Base-by-base conservation (phyloP, 2,797 vertebrate genomes). In the Dendrocincla fuliginosa region DNA sequence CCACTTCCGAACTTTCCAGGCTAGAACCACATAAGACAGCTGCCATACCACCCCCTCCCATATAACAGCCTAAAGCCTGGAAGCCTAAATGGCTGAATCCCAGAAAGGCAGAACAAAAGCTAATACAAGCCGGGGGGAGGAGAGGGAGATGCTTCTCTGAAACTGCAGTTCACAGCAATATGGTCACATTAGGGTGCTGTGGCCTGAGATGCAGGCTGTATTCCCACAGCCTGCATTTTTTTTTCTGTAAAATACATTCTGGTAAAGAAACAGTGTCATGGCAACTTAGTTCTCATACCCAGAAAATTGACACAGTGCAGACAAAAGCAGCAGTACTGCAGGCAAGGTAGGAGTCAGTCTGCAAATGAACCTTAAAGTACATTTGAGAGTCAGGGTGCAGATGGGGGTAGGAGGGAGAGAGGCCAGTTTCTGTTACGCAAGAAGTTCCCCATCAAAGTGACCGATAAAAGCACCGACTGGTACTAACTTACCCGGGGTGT, bases 1-100 rank as follows among this genome's bases (percentile, higher is more conserved):
- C 78, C 89, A 84, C 92, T 96, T 97, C 89, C 22, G 3, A 94
- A 90, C 92, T 94, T 94, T 82, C 88, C 70, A 93, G 94, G 83
- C 69, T 41, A 75, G 95, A 95, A 86, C 7, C 27, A 14, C 87
- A 82, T 75, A 70, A 96, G 39, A 89, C 87, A 39, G 52, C 83
- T 95, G 93, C 70, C 44, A 76, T 30, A 42, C 37, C 95, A 89
- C 53, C 8, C 30, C 44, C 14, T 11, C 35, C 18, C 85, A 5
- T 53, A 19, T 12, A 93, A 90, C 35, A 85, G 81, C 52, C 89
- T 89, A 68, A 88, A 73, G 65, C 56, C 81, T 91, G 86, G 56
- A 87, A 87, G 71, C 61, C 71, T 83, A 32, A 86, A 87, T 49
- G 70, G 55, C 84, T 65, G 41, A 77, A 46, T 75, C 80, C 75